Conservation (phyloP, 2,888 invertebrate genomes). For the Diadegma fenestrale region DNA sequence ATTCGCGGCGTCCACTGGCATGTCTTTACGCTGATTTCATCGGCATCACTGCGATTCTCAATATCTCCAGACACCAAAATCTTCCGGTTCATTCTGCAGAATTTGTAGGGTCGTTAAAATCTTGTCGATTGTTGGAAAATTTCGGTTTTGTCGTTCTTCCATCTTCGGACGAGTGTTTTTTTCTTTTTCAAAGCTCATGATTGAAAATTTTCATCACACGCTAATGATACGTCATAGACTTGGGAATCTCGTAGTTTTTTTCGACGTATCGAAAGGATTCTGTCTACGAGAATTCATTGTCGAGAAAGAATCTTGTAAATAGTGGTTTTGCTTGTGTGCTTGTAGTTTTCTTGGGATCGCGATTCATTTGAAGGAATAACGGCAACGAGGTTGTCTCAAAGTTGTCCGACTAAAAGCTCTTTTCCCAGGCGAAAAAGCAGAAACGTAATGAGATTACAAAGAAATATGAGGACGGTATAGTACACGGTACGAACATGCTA, state of each 20-base stretch:
- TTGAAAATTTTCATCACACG: neutral
- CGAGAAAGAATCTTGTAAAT: neutral
- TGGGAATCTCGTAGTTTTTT: neutral
- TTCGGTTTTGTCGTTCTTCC: neutral
- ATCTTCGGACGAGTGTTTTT: neutral
- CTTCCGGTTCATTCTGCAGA: neutral
- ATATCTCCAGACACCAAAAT: neutral
- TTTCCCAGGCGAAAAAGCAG: constrained; percentile 14
- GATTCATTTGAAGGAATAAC: constrained; percentile 22
- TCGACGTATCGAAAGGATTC: neutral
- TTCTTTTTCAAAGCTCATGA: neutral
- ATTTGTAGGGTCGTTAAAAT: neutral
- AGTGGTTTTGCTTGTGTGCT: neutral
- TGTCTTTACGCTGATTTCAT: neutral
- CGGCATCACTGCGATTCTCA: no score
- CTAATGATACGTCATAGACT: neutral
- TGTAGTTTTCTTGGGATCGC: neutral
- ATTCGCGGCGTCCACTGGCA: neutral
- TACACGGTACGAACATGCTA: constrained; percentile 19
- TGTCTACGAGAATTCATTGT: neutral
- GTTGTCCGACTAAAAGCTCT: constrained; percentile 16
- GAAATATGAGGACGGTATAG: constrained; percentile 14
- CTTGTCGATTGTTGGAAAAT: neutral
- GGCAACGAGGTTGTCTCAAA: constrained; percentile 25
- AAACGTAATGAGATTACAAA: constrained; percentile 20